Percentiles rank a stretch among this genome's conserved stretches.
Conservation (phyloP, 2,888 invertebrate species). For the Caenorhabditis uteleia region DNA sequence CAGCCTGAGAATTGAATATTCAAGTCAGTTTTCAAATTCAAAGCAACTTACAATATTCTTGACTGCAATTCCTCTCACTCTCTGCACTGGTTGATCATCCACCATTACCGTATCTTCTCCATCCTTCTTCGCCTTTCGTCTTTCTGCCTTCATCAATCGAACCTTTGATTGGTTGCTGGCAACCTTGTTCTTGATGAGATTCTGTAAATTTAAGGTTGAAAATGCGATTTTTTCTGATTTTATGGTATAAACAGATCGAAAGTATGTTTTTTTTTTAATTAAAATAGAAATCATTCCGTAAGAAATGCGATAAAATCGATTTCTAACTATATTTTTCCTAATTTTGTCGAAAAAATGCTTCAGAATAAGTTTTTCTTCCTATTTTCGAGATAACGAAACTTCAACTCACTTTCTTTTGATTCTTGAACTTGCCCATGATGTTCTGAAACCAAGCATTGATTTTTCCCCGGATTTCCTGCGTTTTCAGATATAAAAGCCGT, state of each 20-base stretch:
- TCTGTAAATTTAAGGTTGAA: too few relatives aligned
- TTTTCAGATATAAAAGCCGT: conserved; percentile 2
- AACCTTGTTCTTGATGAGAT: conserved; percentile 24
- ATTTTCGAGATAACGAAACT: too few relatives aligned
- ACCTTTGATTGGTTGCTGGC: conserved; percentile 8
- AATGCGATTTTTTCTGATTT: too few relatives aligned
- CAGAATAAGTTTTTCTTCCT: too few relatives aligned
- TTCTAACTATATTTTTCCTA: too few relatives aligned
- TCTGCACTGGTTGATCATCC: conserved; percentile 9
- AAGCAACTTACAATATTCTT: conserved; percentile 11
- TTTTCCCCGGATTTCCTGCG: too few relatives aligned
- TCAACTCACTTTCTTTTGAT: conserved; percentile 20
- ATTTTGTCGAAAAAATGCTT: too few relatives aligned
- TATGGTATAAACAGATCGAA: too few relatives aligned
- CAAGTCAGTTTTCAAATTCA: background rate
- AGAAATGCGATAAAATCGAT: too few relatives aligned
- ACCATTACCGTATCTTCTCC: conserved; percentile 23
- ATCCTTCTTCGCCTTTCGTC: conserved; percentile 14
- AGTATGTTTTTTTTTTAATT: too few relatives aligned
- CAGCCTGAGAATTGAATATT: conserved; percentile 5
- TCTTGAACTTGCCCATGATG: conserved; percentile 38
- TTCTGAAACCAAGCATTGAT: conserved; percentile 2
- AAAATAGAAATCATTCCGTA: too few relatives aligned
- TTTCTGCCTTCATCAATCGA: conserved; percentile 25
- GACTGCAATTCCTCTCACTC: conserved; percentile 32